Evolutionary conservation across 1,140 invertebrate species (phyloP), one percentile per base, ranked within the genome.

Genomic region (Megathymus violae): DNA sequence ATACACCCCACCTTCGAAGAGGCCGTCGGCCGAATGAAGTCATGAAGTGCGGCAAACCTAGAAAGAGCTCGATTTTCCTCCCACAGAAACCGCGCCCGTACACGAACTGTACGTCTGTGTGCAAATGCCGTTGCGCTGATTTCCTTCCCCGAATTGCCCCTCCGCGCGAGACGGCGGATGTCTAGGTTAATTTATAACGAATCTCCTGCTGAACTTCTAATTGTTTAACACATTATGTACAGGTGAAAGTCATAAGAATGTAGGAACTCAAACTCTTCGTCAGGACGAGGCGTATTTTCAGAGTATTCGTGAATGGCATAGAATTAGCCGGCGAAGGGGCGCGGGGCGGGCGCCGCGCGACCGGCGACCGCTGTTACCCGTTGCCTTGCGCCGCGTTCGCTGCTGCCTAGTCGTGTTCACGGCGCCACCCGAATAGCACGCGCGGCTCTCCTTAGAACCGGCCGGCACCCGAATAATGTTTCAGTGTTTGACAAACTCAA

Each of bases 401-500:
- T n/a, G n/a, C n/a, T n/a, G n/a, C n/a, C n/a, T n/a, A n/a, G n/a
- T n/a, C n/a, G n/a, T n/a, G n/a, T n/a, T n/a, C n/a, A n/a, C n/a
- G n/a, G 85, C 85, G 85, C 75, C 79, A 81, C 62, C 76, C 74
- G 77, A 82, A 81, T 79, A 79, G 85, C 85, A 87, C 82, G 85
- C 85, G 85, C 85, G 84, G 85, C 81, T 88, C 72, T 77, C 71
- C 60, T 84, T 84, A 76, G 81, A 81, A 82, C 78, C 86, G 82
- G 78, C 85, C 86, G 86, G 86, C 85, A 85, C 78, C 78, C 85
- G 85, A 91, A 91, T 88, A 91, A 91, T 91, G 88, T 90, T 90
- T 90, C 86, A 87, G 88, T 91, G 86, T 87, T 88, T 91, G 82
- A 85, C 86, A 82, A 89, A 88, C 85, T 91, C 88, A 87, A 89